Base-by-base conservation (phyloP, 2,888 invertebrate species). In the Oxyscelio sp. region DNA sequence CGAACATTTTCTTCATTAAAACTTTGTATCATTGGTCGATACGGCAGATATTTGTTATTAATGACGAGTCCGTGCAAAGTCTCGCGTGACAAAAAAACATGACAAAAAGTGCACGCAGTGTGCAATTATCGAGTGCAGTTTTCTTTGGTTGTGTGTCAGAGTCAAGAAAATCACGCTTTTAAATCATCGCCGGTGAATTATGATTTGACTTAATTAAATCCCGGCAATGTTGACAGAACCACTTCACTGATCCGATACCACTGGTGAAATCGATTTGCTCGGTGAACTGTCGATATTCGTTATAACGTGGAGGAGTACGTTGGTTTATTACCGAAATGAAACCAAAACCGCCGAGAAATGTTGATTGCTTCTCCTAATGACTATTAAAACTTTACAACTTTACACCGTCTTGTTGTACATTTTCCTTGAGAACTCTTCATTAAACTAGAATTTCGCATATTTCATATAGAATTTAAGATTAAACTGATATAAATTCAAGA, bases 231-330 rank as follows among this genome's bases (percentile, higher is more conserved):
- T 43, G n/a, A 21, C 71, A 15, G 9, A 24, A 19, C 38, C 21
- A 56, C 21, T 70, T 54, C 43, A 54, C 56, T 54, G 63, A 54
- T 63, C 50, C 54, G 45, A 22, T 54, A 24, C 27, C 21, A 15
- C 34, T 31, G 31, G 52, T 11, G 21, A 43, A 74, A 74, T 74
- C 74, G 74, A 74, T 74, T 74, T 74, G 63, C 40, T 54, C 54
- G 54, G 38, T 54, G 74, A 54, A 74, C 63, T 63, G 74, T 74
- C 74, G 74, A 63, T 74, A 74, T 74, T 63, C 74, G 50, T 61
- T 63, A 31, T 19, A 19, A 9, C 52, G 34, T 58, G 27, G 50
- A 61, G 40, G 24, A 31, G 58, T 17, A 9, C 40, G 40, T 61
- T 56, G 45, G 56, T 52, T 56, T 63, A 74, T 56, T 65, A 45